Conservation (phyloP, 2,797 vertebrate species). For the Remorina albescens region DNA sequence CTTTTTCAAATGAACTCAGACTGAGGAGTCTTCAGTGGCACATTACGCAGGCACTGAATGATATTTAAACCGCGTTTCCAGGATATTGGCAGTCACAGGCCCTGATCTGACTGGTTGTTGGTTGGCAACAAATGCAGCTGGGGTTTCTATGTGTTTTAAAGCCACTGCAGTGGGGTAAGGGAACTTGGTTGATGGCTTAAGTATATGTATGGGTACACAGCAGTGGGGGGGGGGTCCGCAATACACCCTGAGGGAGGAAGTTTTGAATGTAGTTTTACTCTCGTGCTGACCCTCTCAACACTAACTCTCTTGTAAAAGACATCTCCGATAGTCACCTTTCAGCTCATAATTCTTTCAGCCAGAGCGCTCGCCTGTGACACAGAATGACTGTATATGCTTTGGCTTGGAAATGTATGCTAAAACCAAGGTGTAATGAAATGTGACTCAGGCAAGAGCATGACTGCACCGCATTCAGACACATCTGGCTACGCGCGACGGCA, state of each 20-base stretch:
- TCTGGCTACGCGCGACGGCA: slow-evolving; percentile 61
- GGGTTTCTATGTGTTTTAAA: slow-evolving; percentile 49
- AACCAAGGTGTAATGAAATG: slow-evolving; percentile 67
- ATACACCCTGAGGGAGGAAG: slow-evolving; percentile 64
- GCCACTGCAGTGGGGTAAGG: slow-evolving; percentile 42
- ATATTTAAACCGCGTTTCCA: slow-evolving; percentile 74
- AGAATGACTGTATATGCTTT: slow-evolving; percentile 59
- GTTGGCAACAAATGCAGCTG: slow-evolving; percentile 55
- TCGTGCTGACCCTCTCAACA: slow-evolving; percentile 65
- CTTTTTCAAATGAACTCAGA: slow-evolving; percentile 58
- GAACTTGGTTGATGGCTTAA: slow-evolving; percentile 43
- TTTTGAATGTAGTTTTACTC: slow-evolving; percentile 56
- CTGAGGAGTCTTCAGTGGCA: slow-evolving; percentile 70
- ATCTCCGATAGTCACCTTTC: slow-evolving; percentile 56
- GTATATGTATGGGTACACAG: slow-evolving; percentile 33
- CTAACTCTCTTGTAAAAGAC: slow-evolving; percentile 55
- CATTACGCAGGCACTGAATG: slow-evolving; percentile 63
- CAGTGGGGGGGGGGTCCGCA: slow-evolving; percentile 55
- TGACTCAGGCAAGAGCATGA: slow-evolving; percentile 51
- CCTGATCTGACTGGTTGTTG: slow-evolving; percentile 62
- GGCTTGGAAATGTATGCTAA: slow-evolving; percentile 59
- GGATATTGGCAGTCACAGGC: slow-evolving; percentile 71
- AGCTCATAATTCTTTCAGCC: slow-evolving; percentile 62
- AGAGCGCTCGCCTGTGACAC: slow-evolving; percentile 43
- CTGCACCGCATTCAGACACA: slow-evolving; percentile 61